Conservation (phyloP, 2,797 vertebrate genomes). For the Xiphorhynchus erythropygius region DNA sequence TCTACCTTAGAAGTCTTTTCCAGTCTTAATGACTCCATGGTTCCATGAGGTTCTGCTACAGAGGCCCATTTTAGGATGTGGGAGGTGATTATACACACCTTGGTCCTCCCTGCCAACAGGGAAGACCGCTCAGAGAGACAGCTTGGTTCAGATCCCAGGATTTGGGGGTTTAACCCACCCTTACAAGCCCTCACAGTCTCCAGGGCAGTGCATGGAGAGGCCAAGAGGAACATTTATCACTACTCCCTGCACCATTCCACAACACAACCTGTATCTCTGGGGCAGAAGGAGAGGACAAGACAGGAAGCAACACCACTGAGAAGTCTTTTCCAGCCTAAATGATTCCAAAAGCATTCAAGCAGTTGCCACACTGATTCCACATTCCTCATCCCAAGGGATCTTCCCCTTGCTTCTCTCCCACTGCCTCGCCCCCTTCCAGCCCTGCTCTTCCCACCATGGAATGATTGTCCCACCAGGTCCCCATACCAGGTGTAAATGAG, state of each 20-base stretch:
- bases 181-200: not conserved
- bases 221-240: not conserved
- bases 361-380: rapidly evolving
- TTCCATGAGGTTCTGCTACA: not conserved
- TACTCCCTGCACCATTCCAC: not conserved
- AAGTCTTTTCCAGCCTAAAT: not conserved
- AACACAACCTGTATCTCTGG: not conserved
- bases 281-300: not conserved
- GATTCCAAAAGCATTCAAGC: not conserved
- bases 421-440: not conserved
- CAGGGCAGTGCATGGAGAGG: rapidly evolving
- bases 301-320: rapidly evolving
- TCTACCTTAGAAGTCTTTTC: not conserved
- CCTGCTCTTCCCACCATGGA: rapidly evolving
- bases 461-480: not conserved
- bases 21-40: too few species aligned
- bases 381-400: not conserved
- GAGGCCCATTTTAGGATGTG: rapidly evolving
- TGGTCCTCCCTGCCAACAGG: rapidly evolving
- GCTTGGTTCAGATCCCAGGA: not conserved
- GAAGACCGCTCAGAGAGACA: not conserved
- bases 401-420: not conserved
- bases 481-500: not conserved
- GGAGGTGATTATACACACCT: not conserved
- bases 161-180: not conserved